Evolutionary conservation across 2,797 vertebrate genomes (phyloP).

Genomic region (Synaphobranchus kaupii): DNA sequence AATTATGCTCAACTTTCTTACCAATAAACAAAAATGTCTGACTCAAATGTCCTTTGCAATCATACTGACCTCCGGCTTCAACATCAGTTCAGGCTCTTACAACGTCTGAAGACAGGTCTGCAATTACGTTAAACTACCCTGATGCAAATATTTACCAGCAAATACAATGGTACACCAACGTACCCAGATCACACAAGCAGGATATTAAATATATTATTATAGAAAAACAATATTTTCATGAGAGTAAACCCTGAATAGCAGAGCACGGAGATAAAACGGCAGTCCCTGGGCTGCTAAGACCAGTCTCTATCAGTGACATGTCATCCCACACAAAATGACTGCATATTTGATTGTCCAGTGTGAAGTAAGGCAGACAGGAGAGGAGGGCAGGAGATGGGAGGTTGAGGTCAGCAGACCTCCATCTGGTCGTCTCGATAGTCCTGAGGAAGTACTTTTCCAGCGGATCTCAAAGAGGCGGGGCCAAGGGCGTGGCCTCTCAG

Average conservation of each 20-base stretch:
- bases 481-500: conserved; percentile 74
- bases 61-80: neutral
- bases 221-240: neutral
- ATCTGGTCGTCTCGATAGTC: conserved; percentile 22
- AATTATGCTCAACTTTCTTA: neutral
- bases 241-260: neutral
- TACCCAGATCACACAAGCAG: neutral
- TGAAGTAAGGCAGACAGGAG: neutral
- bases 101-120: neutral
- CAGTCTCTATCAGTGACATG: neutral
- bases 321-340: neutral
- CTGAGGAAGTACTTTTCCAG: conserved; percentile 5
- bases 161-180: neutral
- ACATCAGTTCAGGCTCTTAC: neutral
- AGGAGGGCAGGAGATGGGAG: neutral
- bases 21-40: neutral
- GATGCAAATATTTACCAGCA: neutral
- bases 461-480: conserved; percentile 66
- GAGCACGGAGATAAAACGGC: neutral
- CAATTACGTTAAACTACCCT: neutral
- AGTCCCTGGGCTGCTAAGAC: too few relatives aligned
- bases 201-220: neutral
- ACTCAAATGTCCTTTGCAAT: neutral
- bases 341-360: neutral
- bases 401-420: conserved; percentile 5